phyloP scores from a whole-genome alignment of 1,140 invertebrate genomes.

The Wasmannia auropunctata region DNA sequence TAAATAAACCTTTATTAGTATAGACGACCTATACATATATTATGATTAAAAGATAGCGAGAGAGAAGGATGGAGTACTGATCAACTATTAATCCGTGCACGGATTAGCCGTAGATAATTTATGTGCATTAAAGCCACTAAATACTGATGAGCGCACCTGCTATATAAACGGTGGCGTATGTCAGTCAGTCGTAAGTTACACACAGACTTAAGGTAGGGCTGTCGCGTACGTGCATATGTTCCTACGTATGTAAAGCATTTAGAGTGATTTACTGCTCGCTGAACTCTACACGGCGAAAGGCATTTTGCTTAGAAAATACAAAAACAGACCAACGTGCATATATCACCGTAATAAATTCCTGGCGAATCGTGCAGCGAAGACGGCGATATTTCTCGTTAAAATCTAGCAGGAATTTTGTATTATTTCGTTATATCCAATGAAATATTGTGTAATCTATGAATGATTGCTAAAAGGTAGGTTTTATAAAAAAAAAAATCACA shows the following conservation, averaged over 20 bases:
- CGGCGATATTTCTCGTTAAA: slow-evolving; percentile 10
- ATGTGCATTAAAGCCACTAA: slow-evolving; percentile 66
- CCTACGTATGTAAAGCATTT: slow-evolving; percentile 33
- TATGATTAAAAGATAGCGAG: background rate
- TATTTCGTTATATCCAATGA: slow-evolving; percentile 4
- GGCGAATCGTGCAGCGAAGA: background rate
- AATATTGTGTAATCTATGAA: background rate
- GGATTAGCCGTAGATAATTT: slow-evolving; percentile 63
- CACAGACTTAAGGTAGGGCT: slow-evolving; percentile 38
- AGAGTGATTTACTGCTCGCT: slow-evolving; percentile 43
- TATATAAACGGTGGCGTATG: slow-evolving; percentile 46
- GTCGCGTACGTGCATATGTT: slow-evolving; percentile 19
- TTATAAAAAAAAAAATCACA: background rate
- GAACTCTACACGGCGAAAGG: slow-evolving; percentile 28
- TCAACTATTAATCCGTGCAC: slow-evolving; percentile 40
- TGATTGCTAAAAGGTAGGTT: background rate
- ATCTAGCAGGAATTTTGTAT: background rate
- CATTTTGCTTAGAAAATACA: slow-evolving; percentile 20
- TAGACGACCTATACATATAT: background rate
- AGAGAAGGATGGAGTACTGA: background rate
- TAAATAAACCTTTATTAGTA: background rate
- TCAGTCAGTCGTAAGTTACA: slow-evolving; percentile 61
- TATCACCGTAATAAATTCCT: slow-evolving; percentile 45
- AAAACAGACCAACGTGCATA: slow-evolving; percentile 22
- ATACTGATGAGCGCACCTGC: slow-evolving; percentile 57